These are phyloP conservation scores for Euwallacea similis DNA, from an alignment of 1,140 invertebrate genomes.

Conservation along the genomic window DNA sequence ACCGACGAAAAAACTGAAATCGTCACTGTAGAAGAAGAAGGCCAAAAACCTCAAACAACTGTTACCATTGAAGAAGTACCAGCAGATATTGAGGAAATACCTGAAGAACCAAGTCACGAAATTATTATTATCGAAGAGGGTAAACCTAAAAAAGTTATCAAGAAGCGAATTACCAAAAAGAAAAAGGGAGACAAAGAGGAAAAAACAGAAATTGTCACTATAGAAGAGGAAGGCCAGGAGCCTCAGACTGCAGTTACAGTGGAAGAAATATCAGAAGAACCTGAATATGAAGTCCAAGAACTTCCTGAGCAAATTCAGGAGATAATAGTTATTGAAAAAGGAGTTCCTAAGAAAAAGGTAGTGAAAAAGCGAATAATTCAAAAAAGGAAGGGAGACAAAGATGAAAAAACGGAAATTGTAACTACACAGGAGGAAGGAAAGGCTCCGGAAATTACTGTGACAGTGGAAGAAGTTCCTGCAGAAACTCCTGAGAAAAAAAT, in stretches of 20 bases:
- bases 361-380: slow-evolving; percentile 40
- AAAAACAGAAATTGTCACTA: slow-evolving; percentile 48
- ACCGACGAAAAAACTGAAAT: slow-evolving; percentile 49
- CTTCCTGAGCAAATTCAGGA: slow-evolving; percentile 49
- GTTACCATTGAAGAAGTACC: slow-evolving; percentile 50
- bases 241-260: slow-evolving; percentile 51
- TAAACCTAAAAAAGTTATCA: slow-evolving; percentile 36
- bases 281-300: slow-evolving; percentile 37
- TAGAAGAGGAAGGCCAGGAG: slow-evolving; percentile 53
- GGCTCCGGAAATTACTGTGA: slow-evolving; percentile 49
- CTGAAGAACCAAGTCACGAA: slow-evolving; percentile 52
- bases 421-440: slow-evolving; percentile 49
- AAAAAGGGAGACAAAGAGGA: slow-evolving; percentile 44
- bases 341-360: slow-evolving; percentile 36
- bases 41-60: slow-evolving; percentile 51
- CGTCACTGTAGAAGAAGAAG: slow-evolving; percentile 49
- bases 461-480: slow-evolving; percentile 38
- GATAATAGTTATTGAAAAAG: slow-evolving; percentile 31
- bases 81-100: slow-evolving; percentile 42
- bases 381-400: slow-evolving; percentile 47
- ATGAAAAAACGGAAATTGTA: slow-evolving; percentile 51
- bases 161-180: slow-evolving; percentile 48
- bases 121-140: slow-evolving; percentile 32
- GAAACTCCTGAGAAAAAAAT: slow-evolving; percentile 41
- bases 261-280: slow-evolving; percentile 43